Base-by-base conservation (phyloP, 2,797 vertebrate species). In the Melanotaenia parkinsoni region DNA sequence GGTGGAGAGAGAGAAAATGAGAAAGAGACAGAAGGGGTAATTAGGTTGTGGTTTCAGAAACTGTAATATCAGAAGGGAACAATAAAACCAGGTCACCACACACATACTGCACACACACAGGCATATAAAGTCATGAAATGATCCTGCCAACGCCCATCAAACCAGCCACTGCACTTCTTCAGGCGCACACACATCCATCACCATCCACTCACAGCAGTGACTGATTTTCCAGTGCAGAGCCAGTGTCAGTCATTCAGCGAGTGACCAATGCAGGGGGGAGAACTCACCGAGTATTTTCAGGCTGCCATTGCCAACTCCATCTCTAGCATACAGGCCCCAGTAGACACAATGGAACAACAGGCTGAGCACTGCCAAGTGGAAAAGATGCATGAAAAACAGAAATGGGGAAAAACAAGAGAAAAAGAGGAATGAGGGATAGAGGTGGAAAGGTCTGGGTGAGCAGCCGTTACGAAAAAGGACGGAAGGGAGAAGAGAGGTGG, bases 271-370 rank as follows among this genome's bases (percentile, higher is more conserved):
- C 9, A 67, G 32, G 67, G 74, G 58, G 54, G 75, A 22, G 32
- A 75, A 91, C 92, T 91, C 86, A 93, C 91, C 91, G 1, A 94
- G 88, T 83, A 95, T 87, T 88, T 97, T 97, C 87, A 98, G 91
- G 74, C 96, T 95, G 75, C 94, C 90, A 0, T 95, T 97, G 74
- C 96, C 96, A 61, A 97, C 92, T 59, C 97, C 97, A 16, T 97
- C 95, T 26, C 91, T 93, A 22, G 96, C 97, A 76, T 98, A 98
- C 74, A 96, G 94, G 60, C 96, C 96, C 96, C 97, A 98, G 84
- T 97, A 98, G 86, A 96, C 93, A 89, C 96, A 98, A 88, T 97
- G 96, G 88, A 97, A 96, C 82, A 97, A 92, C 85, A 98, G 93
- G 90, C 97, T 98, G 87, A 97, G 92, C 62, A 97, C 97, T 98